Evolutionary conservation across 2,888 invertebrate genomes (phyloP), one percentile per base, ranked within the genome.

Genomic region (Cataglyphis albicans): DNA sequence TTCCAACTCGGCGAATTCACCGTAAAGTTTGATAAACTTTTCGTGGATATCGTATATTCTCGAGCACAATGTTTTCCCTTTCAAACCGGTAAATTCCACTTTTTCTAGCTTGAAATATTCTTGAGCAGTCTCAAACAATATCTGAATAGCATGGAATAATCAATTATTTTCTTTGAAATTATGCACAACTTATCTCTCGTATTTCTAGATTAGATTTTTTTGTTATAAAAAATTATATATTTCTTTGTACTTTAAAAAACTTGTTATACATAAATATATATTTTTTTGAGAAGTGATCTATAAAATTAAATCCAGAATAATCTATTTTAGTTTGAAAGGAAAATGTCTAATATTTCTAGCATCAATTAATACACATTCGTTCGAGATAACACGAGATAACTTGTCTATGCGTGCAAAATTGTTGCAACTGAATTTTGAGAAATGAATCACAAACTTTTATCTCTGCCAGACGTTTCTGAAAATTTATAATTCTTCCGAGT

Each of bases 21-120:
- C 91, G 82, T 94, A 94, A 0, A 89, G 76, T 74, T 92, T 92
- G 0, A 87, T 82, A 73, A 94, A 95, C 18, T 93, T 91, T 35
- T 95, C 94, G 76, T 92, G 92, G 63, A 95, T 93, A n/a, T 93
- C 92, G 15, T 91, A 91, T 2, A 96, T 95, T 83, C 95, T 96
- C 0, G 95, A 93, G 76, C 96, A 96, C 18, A 97, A 95, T 32
- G 95, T 95, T 87, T 96, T 96, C 0, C 97, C 97, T 82, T 96
- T 95, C 9, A 97, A 92, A 0, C 97, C 98, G 61, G 97, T 97
- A 81, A 98, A 96, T 92, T 97, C 97, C 0, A 98, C 96, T 93
- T 98, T 98, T 94, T 99, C 99, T 84, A 99, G 94, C 93, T 98
- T 98, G 64, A 96, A 95, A 94, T 98, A 98, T 93, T 99, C 98